Evolutionary conservation across 92 coral and sea anemone genomes (phyloP), one percentile per base, ranked within the genome.

Genomic region (Paragorgia papillata): DNA sequence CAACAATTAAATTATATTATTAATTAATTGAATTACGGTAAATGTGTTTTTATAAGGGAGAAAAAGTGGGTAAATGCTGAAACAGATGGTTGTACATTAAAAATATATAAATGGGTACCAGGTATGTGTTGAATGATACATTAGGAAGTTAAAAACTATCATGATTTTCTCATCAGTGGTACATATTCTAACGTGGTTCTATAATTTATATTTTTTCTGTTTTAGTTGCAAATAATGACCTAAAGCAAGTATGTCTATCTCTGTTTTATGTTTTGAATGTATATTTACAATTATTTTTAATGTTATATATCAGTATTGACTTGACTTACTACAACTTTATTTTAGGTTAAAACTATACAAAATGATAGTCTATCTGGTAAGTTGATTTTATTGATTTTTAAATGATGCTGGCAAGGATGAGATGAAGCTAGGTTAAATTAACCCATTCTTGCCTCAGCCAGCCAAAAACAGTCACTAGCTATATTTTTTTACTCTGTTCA

Each of bases 11-110:
- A n/a, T n/a, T n/a, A n/a, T n/a, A n/a, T n/a, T n/a, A n/a, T n/a
- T n/a, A n/a, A n/a, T n/a, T n/a, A n/a, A n/a, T n/a, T n/a, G n/a
- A n/a, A n/a, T n/a, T n/a, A n/a, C n/a, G n/a, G n/a, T n/a, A n/a
- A n/a, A n/a, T n/a, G n/a, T n/a, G n/a, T n/a, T n/a, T n/a, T n/a
- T n/a, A n/a, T n/a, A 75, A 94, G 98, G 98, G 98, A 94, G 77
- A 94, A 94, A 87, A 94, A 91, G 76, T 94, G 98, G 98, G 98
- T 94, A 9, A 86, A 88, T 61, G 97, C 92, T 0, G 98, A 96
- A 21, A 87, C 89, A 7, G 92, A 92, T 26, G 88, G 84, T 56
- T 92, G 96, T 56, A 82, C 97, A 0, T 69, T 94, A 28, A 94
- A 92, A 85, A 89, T 91, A 70, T 94, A 86, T 80, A 94, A 94